phyloP scores from a whole-genome alignment of 2,888 invertebrate species.

The Mythimna albipuncta region DNA sequence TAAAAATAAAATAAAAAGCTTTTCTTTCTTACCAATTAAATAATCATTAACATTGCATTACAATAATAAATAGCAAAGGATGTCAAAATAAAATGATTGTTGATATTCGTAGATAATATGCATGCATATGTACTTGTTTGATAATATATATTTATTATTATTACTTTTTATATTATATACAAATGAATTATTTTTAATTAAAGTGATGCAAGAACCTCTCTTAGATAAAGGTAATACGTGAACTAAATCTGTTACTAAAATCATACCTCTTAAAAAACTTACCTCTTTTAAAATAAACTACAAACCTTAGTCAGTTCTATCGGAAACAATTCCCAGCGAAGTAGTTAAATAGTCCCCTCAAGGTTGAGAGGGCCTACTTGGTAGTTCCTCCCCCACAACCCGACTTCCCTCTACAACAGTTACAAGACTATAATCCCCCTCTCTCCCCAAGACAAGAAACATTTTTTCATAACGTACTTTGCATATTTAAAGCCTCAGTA shows the following conservation, averaged over 20 bases:
- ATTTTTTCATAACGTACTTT: slow-evolving; percentile 56
- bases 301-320: slow-evolving; percentile 45
- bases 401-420: slow-evolving; percentile 15
- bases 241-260: slow-evolving; percentile 2
- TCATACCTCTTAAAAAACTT: slow-evolving; percentile 24
- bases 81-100: no score
- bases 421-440: slow-evolving; percentile 9
- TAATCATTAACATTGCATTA: no score
- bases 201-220: no score
- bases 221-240: background rate
- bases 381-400: slow-evolving; percentile 11
- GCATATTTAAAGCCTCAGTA: slow-evolving; percentile 55
- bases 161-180: no score
- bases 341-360: slow-evolving; percentile 48
- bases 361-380: slow-evolving; percentile 44
- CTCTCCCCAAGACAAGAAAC: slow-evolving; percentile 22
- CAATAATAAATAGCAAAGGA: no score
- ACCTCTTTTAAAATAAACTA: slow-evolving; percentile 39
- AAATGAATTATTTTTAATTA: no score
- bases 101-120: no score
- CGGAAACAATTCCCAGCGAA: slow-evolving; percentile 49
- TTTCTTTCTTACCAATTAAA: no score
- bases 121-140: no score
- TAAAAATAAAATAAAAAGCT: no score
- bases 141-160: no score